phyloP scores from a whole-genome alignment of 2,888 invertebrate genomes.

The Archaeoteleia sp. region DNA sequence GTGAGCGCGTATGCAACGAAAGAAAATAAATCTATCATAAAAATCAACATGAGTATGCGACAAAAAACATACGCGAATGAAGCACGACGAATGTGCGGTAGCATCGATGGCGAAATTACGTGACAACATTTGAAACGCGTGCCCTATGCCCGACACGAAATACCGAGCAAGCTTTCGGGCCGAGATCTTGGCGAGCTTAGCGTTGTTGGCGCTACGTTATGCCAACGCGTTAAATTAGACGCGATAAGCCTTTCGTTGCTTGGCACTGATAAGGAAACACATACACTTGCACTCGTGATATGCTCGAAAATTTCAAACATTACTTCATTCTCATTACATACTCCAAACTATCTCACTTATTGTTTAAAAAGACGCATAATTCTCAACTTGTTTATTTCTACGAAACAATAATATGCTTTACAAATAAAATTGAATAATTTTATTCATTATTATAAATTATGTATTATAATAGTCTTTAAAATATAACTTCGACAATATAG shows the following conservation, averaged over 20 bases:
- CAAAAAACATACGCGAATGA: too few relatives aligned
- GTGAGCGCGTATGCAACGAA: too few relatives aligned
- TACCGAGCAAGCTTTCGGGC: slow-evolving; percentile 53
- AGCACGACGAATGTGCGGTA: background rate
- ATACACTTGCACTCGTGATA: slow-evolving; percentile 14
- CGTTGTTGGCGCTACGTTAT: slow-evolving; percentile 48
- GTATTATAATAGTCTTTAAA: too few relatives aligned
- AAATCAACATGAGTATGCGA: too few relatives aligned
- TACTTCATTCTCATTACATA: background rate
- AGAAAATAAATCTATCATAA: too few relatives aligned
- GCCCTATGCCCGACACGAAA: slow-evolving; percentile 51
- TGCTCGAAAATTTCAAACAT: slow-evolving; percentile 17
- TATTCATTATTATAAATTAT: too few relatives aligned
- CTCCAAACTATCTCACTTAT: too few relatives aligned
- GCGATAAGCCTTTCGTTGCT: slow-evolving; percentile 48
- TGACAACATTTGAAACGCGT: slow-evolving; percentile 46
- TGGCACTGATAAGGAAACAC: slow-evolving; percentile 44
- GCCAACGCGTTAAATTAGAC: slow-evolving; percentile 48
- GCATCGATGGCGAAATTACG: slow-evolving; percentile 46
- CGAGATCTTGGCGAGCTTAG: slow-evolving; percentile 54
- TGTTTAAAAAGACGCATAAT: too few relatives aligned
- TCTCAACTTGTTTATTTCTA: too few relatives aligned
- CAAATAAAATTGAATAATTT: too few relatives aligned
- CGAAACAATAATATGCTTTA: too few relatives aligned
- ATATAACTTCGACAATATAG: too few relatives aligned